Base-by-base conservation (phyloP, 2,888 invertebrate species). In the Phaedon cochleariae region DNA sequence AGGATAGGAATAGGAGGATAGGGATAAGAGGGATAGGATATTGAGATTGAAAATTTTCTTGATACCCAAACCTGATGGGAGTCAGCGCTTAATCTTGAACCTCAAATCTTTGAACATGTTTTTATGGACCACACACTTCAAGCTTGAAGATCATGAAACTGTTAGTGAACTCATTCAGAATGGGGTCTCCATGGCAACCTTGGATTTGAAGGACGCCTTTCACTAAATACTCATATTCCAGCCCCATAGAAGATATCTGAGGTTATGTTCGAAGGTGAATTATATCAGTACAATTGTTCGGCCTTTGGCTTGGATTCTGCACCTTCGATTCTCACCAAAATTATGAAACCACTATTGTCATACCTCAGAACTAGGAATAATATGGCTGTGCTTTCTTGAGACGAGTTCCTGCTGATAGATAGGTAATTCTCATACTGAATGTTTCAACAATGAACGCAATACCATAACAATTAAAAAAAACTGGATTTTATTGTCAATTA, bases 121-220 rank as follows among this genome's bases (percentile, higher is more conserved):
- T n/a, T n/a, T n/a, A n/a, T n/a, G n/a, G n/a, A n/a, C n/a, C n/a
- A n/a, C n/a, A n/a, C n/a, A 59, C 18, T 60, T 60, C 22, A 60
- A 51, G 45, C 15, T 60, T 2, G 52, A 60, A n/a, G 52, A 60
- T 6, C 60, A 60, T 5, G 18, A 22, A 41, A 37, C 41, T 5
- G 60, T 60, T 21, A n/a, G 5, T 9, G 52, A 12, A 21, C 29
- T 41, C 9, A 18, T 60, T 1, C 21, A n/a, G n/a, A 15, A 12
- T n/a, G 17, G 22, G 4, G 18, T 1, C 15, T 48, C 49, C 34
- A 49, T 31, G 34, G 41, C 62, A 15, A 46, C 65, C 21, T 31
- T 68, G 18, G 49, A 65, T 54, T 17, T 68, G 15, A 61, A 65
- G 21, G 55, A 68, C 55, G 65, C 68, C 17, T 65, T 62, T 41